These are phyloP conservation scores for crab-eating macaque (Macaca fascicularis) DNA, from an alignment of 2,113 vertebrate species.

Conservation along the genomic window T2T-MFA8v1.1 NC_088385.1:131841001-131841500, in stretches of 20 bases:
- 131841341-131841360: not conserved
- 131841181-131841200: not conserved
- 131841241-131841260: not conserved
- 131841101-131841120: fast-evolving
- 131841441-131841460: not conserved
- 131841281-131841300: not conserved
- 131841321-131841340: not conserved
- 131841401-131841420: not conserved
- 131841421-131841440: not conserved
- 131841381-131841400: not conserved
- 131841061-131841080: no score
- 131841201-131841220: not conserved
- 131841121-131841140: not conserved
- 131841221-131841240: not conserved
- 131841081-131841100: not conserved
- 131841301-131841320: not conserved
- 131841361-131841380: not conserved
- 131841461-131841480: not conserved
- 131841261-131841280: not conserved
- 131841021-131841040: not conserved
- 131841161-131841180: not conserved
- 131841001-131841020: not conserved
- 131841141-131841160: not conserved
- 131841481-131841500: not conserved
- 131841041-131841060: not conserved